Percentiles rank a stretch among this genome's conserved stretches.
Evolutionary conservation across 2,797 vertebrate genomes (phyloP).

Genomic region (Sebastes ruberrimus): DNA sequence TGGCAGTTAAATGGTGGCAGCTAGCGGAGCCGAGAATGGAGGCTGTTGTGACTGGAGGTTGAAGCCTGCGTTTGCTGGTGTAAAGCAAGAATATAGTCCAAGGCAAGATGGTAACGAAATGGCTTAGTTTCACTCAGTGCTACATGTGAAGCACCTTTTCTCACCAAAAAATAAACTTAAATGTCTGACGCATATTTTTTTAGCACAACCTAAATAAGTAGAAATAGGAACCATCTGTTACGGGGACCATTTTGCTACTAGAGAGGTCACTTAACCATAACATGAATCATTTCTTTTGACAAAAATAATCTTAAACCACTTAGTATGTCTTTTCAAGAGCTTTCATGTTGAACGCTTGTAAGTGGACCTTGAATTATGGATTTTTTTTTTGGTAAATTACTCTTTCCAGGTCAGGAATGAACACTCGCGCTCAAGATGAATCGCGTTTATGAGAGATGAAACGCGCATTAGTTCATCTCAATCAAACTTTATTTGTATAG

Average conservation of each 20-base stretch:
- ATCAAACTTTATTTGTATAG: not conserved
- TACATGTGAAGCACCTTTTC: not conserved
- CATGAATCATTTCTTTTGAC: not conserved
- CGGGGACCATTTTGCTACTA: too few relatives aligned
- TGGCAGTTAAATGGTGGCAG: constrained; percentile 32
- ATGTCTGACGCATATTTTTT: not conserved
- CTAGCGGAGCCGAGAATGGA: constrained; percentile 10
- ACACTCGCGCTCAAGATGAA: not conserved
- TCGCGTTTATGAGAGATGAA: constrained; percentile 6
- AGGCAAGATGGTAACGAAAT: not conserved
- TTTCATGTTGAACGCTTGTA: not conserved
- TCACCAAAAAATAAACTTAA: accelerated
- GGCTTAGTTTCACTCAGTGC: not conserved
- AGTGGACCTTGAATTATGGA: not conserved
- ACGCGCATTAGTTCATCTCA: not conserved
- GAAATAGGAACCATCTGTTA: not conserved
- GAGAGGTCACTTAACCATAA: not conserved
- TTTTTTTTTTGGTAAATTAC: not conserved
- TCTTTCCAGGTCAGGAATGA: constrained; percentile 1
- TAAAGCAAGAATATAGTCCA: not conserved
- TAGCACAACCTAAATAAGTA: not conserved
- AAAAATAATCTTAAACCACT: not conserved
- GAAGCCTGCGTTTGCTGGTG: not conserved
- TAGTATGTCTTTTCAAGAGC: not conserved
- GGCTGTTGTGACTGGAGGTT: constrained; percentile 38